Evolutionary conservation across 2,797 vertebrate genomes (phyloP), one percentile per base, ranked within the genome.

Genomic region (Corythornis leucogaster): DNA sequence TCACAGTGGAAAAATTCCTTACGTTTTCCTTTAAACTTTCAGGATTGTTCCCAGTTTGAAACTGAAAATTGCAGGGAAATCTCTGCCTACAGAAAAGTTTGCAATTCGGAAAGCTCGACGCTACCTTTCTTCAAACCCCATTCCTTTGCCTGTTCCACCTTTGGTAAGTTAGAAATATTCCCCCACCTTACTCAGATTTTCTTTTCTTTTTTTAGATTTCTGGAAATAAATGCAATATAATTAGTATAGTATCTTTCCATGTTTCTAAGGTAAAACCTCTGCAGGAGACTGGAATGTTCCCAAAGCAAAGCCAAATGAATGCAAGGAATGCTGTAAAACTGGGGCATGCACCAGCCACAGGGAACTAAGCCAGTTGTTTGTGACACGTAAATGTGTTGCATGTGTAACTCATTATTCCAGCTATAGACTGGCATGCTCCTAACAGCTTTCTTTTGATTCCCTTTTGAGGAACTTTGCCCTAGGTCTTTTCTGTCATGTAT

Each of bases 21-120:
- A 73, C 0, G 0, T 74, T 76, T 87, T 82, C 30, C 54, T 92
- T 71, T 89, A 79, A 90, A 63, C 30, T 85, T 89, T 64, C 97
- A 99, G 99, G 96, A 98, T 98, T 90, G 99, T 99, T 38, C 98
- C 98, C 43, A 97, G 97, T 62, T 96, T 99, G 96, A 99, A 99
- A 97, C 98, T 99, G 98, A 99, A 99, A 98, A 99, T 99, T 81
- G 99, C 99, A 14, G 99, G 99, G 79, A 99, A 99, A 94, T 99
- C 99, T 86, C 97, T 99, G 88, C 99, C 99, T 55, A 99, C 99
- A 4, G 99, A 99, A 96, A 99, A 99, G 97, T 99, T 99, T 97
- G 99, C 99, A 17, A 99, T 99, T 96, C 98, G 99, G 79, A 99
- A 99, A 97, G 98, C 99, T 12, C 98, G 99, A 20, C 98, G 99